These are phyloP conservation scores for Tenthredo amoena DNA, from an alignment of 2,888 invertebrate species.

Conservation along the genomic window DNA sequence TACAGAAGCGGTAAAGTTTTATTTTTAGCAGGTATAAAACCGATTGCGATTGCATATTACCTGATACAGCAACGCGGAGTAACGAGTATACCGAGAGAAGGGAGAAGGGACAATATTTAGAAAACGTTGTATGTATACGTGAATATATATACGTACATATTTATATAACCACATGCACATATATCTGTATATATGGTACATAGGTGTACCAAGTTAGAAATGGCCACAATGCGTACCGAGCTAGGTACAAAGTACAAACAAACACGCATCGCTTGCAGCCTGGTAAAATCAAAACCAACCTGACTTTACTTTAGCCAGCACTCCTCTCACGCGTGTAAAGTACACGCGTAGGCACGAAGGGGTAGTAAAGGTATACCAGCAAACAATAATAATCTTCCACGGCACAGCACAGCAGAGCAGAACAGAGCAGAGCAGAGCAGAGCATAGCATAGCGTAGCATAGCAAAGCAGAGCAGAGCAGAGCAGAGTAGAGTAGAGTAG, in stretches of 20 bases:
- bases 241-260: slow-evolving; percentile 7
- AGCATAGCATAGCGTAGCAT: background rate
- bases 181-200: background rate
- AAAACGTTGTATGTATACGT: background rate
- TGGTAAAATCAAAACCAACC: slow-evolving; percentile 4
- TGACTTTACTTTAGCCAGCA: slow-evolving; percentile 14
- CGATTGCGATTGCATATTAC: background rate
- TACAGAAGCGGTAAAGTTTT: background rate
- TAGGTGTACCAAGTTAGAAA: background rate
- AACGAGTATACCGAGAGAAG: background rate
- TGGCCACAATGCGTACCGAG: background rate
- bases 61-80: background rate
- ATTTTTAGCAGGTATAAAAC: background rate
- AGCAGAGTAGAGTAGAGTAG: background rate
- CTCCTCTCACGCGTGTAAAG: slow-evolving; percentile 15
- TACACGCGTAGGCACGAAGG: background rate
- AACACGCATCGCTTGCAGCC: slow-evolving; percentile 25
- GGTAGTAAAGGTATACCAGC: background rate
- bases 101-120: background rate
- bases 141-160: background rate
- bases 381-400: slow-evolving; percentile 28
- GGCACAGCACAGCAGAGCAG: background rate
- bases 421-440: background rate
- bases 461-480: background rate
- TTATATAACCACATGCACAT: background rate